These are phyloP conservation scores for Empis stercorea DNA, from an alignment of 2,888 invertebrate genomes.

Conservation along the genomic window DNA sequence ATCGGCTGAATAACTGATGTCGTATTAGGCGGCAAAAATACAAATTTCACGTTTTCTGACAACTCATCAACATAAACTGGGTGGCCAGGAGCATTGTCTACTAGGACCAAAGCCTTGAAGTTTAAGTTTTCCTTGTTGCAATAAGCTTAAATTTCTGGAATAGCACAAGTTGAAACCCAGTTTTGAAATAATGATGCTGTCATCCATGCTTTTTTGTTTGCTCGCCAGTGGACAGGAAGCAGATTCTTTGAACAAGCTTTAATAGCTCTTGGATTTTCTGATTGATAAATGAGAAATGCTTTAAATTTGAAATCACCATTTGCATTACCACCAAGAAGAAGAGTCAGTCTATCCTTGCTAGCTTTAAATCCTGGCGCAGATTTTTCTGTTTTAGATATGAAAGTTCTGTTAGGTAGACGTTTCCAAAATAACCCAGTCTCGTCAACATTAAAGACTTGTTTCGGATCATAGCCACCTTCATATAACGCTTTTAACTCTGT, in stretches of 20 bases:
- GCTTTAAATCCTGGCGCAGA: neutral
- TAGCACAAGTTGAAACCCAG: neutral
- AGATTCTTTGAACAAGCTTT: conserved; percentile 1
- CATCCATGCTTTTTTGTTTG: neutral
- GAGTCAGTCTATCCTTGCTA: conserved; percentile 2
- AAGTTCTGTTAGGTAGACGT: conserved; percentile 5
- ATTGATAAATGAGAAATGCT: neutral
- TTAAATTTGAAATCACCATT: conserved; percentile 2
- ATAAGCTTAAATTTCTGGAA: neutral
- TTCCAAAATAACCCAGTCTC: conserved; percentile 6
- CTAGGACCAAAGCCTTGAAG: neutral
- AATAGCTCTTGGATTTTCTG: conserved; percentile 3
- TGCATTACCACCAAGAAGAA: conserved; percentile 5
- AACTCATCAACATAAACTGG: neutral
- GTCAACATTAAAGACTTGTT: conserved; percentile 8
- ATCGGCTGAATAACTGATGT: neutral
- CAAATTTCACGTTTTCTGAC: conserved; percentile 1
- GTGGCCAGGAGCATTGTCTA: conserved; percentile 3
- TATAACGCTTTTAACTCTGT: conserved; percentile 13
- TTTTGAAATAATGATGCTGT: neutral
- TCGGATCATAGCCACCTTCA: conserved; percentile 9
- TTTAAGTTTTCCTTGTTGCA: conserved; percentile 5
- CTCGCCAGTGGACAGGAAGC: neutral
- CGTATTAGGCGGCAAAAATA: conserved; percentile 2
- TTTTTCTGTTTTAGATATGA: conserved; percentile 5